Conservation (phyloP, 2,888 invertebrate genomes). For the Drepana falcataria region DNA sequence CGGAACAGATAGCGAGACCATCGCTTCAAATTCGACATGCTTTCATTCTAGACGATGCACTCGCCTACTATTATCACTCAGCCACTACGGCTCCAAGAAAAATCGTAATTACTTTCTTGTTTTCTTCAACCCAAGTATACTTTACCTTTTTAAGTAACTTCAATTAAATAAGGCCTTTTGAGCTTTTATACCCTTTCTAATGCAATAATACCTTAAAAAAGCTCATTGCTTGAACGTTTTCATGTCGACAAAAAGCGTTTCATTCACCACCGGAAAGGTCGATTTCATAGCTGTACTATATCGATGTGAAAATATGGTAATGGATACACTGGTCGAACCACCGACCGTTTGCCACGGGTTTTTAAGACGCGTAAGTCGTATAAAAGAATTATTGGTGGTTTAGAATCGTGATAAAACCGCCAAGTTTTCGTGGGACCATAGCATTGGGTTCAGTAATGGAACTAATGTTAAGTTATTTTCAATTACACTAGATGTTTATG, state of each 20-base stretch:
- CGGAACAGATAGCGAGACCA: too few relatives aligned
- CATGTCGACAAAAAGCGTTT: background rate
- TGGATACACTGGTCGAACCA: conserved; percentile 29
- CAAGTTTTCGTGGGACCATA: conserved; percentile 4
- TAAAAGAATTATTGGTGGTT: conserved; percentile 41
- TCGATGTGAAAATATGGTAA: conserved; percentile 53
- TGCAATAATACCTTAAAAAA: background rate
- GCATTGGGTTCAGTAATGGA: background rate
- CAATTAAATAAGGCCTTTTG: too few relatives aligned
- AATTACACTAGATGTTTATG: background rate
- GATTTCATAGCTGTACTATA: conserved; percentile 29
- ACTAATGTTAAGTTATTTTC: background rate
- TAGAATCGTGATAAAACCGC: conserved; percentile 24
- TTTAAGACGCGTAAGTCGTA: conserved; percentile 35
- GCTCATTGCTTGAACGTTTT: background rate
- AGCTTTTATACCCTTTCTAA: background rate
- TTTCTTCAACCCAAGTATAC: too few relatives aligned
- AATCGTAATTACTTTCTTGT: too few relatives aligned
- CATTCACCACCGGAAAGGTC: conserved; percentile 16
- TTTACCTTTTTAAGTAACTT: too few relatives aligned
- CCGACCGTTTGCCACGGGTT: conserved; percentile 28
- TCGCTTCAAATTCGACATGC: too few relatives aligned
- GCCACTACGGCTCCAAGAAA: too few relatives aligned
- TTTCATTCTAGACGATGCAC: too few relatives aligned
- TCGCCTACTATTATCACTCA: too few relatives aligned